These are phyloP conservation scores for Ptilorrhoa leucosticta DNA, from an alignment of 2,113 vertebrate species.

Conservation along the genomic window DNA sequence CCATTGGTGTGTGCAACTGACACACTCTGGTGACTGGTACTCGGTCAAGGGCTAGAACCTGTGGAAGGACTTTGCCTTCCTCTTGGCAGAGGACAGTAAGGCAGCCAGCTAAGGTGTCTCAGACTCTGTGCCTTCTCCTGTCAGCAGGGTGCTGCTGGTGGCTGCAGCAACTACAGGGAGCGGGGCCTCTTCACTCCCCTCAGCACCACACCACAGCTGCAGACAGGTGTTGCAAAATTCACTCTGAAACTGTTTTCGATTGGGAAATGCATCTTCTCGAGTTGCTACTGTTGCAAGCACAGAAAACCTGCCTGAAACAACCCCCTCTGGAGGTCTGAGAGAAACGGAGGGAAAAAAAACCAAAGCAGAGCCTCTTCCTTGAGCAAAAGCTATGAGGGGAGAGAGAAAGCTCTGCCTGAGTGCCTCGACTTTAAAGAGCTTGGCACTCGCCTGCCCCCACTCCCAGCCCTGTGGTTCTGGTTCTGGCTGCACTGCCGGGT, in stretches of 20 bases:
- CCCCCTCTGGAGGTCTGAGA: background rate
- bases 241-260: background rate
- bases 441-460: rapidly evolving
- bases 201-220: background rate
- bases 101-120: background rate
- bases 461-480: background rate
- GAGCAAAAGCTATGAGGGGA: background rate
- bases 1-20: rapidly evolving
- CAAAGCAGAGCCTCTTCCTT: background rate
- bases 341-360: background rate
- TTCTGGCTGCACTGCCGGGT: rapidly evolving
- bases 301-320: background rate
- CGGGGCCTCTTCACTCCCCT: background rate
- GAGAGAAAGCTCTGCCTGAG: background rate
- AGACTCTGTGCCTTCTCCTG: rapidly evolving
- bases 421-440: background rate
- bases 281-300: background rate
- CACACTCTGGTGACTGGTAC: rapidly evolving
- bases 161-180: background rate
- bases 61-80: background rate
- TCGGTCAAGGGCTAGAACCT: background rate
- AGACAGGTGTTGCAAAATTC: background rate
- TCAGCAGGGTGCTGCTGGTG: rapidly evolving
- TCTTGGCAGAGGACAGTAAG: background rate
- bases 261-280: background rate